Base-by-base conservation (phyloP, 2,797 vertebrate genomes). In the Paguma larvata region DNA sequence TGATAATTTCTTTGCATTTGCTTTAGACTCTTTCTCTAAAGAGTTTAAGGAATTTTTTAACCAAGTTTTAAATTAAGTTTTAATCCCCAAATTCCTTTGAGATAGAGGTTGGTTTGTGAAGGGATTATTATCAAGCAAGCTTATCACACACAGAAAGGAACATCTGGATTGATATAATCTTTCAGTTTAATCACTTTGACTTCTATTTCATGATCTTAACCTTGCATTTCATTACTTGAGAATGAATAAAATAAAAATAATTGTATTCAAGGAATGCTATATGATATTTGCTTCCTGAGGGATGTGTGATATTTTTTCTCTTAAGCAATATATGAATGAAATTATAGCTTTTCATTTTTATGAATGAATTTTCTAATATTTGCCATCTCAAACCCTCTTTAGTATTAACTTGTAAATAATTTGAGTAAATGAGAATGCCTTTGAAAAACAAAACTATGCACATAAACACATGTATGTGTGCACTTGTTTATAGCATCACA, bases 21-120 rank as follows among this genome's bases (percentile, higher is more conserved):
- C 56, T 56, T 92, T 86, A 87, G 38, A 77, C 30, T n/a, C 91
- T 82, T 86, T 92, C 41, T 85, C 63, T 85, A 59, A 95, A n/a
- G 41, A 91, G 25, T 96, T 72, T 27, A 89, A 93, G 18, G 27
- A 68, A 92, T 92, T 90, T 90, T 51, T 96, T 90, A 70, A 94
- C 41, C 30, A 94, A 95, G 30, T 90, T 95, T 97, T 96, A 97
- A 97, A 84, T 91, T 97, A 95, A 85, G 32, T 96, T 97, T 95
- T 93, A 96, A 96, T 97, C 65, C 68, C 44, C 46, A 68, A 91
- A 91, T 77, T 32, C 73, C 16, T 51, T 85, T 92, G 88, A 93
- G 68, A 85, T 86, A 30, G 51, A 95, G 72, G 32, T 63, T 38
- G 8, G 18, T 85, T 96, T 92, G 53, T 44, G 46, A 89, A 95